Base-by-base conservation (phyloP, 2,113 vertebrate genomes). In the Rhinogobius similis region DNA sequence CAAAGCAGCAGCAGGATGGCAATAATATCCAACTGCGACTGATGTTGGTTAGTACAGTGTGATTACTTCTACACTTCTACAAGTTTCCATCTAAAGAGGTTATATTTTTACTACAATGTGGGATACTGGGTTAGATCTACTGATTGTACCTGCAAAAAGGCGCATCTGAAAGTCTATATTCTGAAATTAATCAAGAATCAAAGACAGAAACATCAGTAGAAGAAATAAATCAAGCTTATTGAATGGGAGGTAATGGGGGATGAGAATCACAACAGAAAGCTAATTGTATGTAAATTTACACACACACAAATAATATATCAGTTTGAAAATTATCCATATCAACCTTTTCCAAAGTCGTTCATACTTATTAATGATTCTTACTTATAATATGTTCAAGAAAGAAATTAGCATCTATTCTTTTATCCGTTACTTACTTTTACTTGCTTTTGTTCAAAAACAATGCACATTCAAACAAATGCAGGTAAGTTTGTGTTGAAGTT, bases 161-260 rank as follows among this genome's bases (percentile, higher is more conserved):
- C 90, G 87, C 63, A 88, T 91, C 90, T 91, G 91, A 91, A 90
- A 93, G 86, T 93, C 92, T 90, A 92, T 82, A 80, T 93, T 93
- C 93, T 93, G 92, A 44, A 88, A 89, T 89, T 89, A 82, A 74
- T 68, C 71, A 32, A 86, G 36, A 78, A 38, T 76, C 64, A 82
- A 46, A 82, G 52, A 79, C 73, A 78, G 59, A 87, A 74, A 78
- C 13, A 67, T 86, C 83, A 90, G 74, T 58, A 67, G 56, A 66
- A 75, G 38, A 39, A 68, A 69, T 21, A 58, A 21, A 56, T 46
- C 41, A 48, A 56, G 26, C 36, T 62, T 52, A 67, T 8, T 29
- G 53, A 62, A 23, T 1, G 13, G 53, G 83, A 55, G 36, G 79
- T 52, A 64, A 66, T 1, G 63, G 62, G 10, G 53, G 26, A 16